Evolutionary conservation across 2,888 invertebrate species (phyloP).

Genomic region (Lasioglossum calceatum): DNA sequence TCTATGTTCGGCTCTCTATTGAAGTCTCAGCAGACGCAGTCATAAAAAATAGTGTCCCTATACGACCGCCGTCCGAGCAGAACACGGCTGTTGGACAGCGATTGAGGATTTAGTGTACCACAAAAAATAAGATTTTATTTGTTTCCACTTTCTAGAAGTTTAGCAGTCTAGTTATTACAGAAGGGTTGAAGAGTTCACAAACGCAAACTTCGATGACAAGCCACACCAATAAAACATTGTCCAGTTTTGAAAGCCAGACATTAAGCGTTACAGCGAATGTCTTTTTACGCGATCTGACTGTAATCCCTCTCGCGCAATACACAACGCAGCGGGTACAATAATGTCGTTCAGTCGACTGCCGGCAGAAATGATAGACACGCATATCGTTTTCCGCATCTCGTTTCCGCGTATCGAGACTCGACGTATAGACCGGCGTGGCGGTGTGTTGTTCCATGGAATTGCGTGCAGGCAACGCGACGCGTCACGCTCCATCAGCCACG

Average conservation of each 20-base stretch:
- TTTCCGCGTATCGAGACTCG: constrained; percentile 41
- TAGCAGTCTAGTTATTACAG: no score
- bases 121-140: no score
- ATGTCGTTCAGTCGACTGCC: constrained; percentile 17
- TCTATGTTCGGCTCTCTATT: no score
- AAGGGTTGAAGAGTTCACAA: neutral
- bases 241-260: neutral
- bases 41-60: no score
- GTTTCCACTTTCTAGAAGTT: no score
- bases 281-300: neutral
- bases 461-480: constrained; percentile 41
- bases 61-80: no score
- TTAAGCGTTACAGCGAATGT: neutral
- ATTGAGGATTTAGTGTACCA: no score
- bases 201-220: neutral
- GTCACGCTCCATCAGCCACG: constrained; percentile 38
- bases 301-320: neutral
- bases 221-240: neutral
- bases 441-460: constrained; percentile 42
- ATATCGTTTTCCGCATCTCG: constrained; percentile 51
- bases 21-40: no score
- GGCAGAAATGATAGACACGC: constrained; percentile 18
- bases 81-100: no score
- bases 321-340: constrained; percentile 6
- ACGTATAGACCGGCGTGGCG: constrained; percentile 20